phyloP scores from a whole-genome alignment of 2,797 vertebrate species.

The Myotis daubentonii region DNA sequence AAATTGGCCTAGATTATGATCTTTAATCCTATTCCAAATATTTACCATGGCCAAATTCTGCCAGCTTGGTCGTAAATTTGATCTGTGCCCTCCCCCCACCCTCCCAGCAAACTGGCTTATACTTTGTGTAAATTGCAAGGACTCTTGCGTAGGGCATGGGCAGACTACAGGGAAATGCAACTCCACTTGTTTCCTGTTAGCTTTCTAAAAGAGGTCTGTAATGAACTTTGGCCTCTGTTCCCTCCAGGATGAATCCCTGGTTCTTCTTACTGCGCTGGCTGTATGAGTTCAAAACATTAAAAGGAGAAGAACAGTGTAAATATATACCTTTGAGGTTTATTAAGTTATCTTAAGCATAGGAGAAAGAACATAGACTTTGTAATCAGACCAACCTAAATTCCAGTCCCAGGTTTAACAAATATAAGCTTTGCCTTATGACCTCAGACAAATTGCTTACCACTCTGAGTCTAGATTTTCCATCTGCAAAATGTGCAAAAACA shows the following conservation, averaged over 20 bases:
- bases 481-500: not conserved
- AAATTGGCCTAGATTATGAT: not conserved
- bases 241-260: not conserved
- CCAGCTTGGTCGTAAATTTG: not conserved
- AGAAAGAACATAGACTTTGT: not conserved
- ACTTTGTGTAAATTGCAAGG: not conserved
- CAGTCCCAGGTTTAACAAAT: constrained; percentile 10
- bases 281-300: not conserved
- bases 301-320: not conserved
- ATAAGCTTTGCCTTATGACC: not conserved
- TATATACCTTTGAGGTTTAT: not conserved
- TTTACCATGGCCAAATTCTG: not conserved
- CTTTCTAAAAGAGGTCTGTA: not conserved
- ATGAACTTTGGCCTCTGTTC: not conserved
- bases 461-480: not conserved
- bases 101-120: not conserved
- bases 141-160: not conserved
- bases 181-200: not conserved
- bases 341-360: constrained; percentile 7
- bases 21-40: not conserved
- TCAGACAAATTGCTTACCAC: not conserved
- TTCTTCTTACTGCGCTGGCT: not conserved
- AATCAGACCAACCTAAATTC: not conserved
- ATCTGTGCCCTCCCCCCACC: not conserved
- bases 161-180: not conserved